A percentile compares a stretch with the other conserved stretches of the same genome.
Conservation (phyloP, 2,888 invertebrate genomes). For the Acronicta alni region DNA sequence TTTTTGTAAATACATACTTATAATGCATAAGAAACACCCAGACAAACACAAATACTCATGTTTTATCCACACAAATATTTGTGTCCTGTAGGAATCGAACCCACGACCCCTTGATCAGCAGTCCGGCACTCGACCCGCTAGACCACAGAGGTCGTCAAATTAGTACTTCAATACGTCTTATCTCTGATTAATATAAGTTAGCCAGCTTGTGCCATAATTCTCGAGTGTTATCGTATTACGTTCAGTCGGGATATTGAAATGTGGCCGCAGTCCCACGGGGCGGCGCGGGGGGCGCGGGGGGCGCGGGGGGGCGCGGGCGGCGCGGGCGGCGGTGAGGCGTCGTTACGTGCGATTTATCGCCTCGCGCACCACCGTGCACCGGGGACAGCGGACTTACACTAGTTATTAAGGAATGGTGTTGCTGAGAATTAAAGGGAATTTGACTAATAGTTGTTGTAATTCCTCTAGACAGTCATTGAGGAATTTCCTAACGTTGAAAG, state of each 20-base stretch:
- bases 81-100: no score
- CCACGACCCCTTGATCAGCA: no score
- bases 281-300: not conserved
- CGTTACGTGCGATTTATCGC: slow-evolving; percentile 41
- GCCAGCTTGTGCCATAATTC: slow-evolving; percentile 10
- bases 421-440: not conserved
- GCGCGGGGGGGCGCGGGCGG: slow-evolving; percentile 11
- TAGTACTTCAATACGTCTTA: not conserved
- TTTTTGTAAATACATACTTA: no score
- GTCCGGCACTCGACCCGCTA: no score
- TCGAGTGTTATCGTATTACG: slow-evolving; percentile 20
- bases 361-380: slow-evolving; percentile 7
- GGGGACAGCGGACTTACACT: slow-evolving; percentile 10
- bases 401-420: slow-evolving; percentile 12
- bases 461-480: not conserved
- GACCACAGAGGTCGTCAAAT: no score
- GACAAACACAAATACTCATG: no score
- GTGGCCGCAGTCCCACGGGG: slow-evolving; percentile 19
- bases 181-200: slow-evolving; percentile 1
- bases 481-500: not conserved
- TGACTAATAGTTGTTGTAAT: slow-evolving; percentile 13
- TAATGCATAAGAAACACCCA: no score
- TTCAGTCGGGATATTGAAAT: slow-evolving; percentile 36
- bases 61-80: no score
- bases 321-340: slow-evolving; percentile 13